Conservation (phyloP, 2,797 vertebrate genomes). For the Sebastes nivosus region DNA sequence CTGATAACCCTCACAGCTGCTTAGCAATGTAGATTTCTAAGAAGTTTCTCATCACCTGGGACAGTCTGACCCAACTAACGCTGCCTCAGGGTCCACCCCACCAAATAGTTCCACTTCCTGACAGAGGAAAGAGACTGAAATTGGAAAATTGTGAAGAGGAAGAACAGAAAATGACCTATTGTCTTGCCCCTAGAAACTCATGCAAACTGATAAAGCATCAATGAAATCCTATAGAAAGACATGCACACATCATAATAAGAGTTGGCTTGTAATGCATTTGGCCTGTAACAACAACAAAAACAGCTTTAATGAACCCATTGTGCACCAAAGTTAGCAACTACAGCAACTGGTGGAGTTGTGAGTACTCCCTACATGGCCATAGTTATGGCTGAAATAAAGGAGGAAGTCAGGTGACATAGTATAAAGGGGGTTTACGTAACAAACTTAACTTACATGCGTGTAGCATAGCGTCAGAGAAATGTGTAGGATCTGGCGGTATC, state of each 20-base stretch:
- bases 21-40: constrained; percentile 45
- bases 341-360: too few relatives aligned
- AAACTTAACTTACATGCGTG: too few relatives aligned
- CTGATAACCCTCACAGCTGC: constrained; percentile 25
- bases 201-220: not conserved
- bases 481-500: too few relatives aligned
- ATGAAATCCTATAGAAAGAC: not conserved
- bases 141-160: not conserved
- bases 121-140: not conserved
- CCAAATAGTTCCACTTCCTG: not conserved
- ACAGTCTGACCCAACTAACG: constrained; percentile 25
- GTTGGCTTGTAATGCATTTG: not conserved
- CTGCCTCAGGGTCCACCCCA: not conserved
- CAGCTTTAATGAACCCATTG: too few relatives aligned
- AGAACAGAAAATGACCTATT: not conserved
- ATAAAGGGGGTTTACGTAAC: too few relatives aligned
- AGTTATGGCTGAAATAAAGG: not conserved
- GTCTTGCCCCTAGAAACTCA: not conserved
- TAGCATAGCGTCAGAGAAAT: too few relatives aligned
- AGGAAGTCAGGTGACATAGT: not conserved
- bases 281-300: not conserved
- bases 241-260: not conserved
- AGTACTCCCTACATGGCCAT: not conserved
- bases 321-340: not conserved
- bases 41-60: constrained; percentile 46